Evolutionary conservation across 2,888 invertebrate species (phyloP).

Genomic region (Dryomyza anilis): DNA sequence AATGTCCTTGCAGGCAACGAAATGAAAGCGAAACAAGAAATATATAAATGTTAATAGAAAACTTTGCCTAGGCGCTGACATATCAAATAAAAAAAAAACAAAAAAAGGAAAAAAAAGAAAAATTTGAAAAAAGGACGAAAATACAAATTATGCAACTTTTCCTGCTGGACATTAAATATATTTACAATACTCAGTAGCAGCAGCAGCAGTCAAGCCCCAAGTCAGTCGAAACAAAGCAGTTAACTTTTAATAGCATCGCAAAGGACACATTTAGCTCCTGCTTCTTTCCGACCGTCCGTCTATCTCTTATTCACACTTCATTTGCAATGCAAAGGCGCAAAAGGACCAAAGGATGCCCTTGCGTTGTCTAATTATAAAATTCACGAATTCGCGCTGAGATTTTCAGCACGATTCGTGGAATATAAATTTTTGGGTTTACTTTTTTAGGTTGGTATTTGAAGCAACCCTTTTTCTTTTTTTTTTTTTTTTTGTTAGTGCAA

Average conservation of each 20-base stretch:
- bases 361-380: constrained; percentile 21
- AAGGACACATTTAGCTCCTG: not conserved
- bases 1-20: not conserved
- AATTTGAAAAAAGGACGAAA: not conserved
- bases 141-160: constrained; percentile 30
- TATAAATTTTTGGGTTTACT: too few species aligned
- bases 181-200: constrained; percentile 18
- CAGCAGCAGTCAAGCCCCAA: not conserved
- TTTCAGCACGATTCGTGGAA: not conserved
- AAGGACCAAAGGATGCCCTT: constrained; percentile 10
- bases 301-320: constrained; percentile 30
- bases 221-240: constrained; percentile 5
- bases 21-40: not conserved
- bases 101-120: not conserved
- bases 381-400: constrained; percentile 16
- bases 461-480: not conserved
- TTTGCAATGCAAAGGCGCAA: constrained; percentile 23
- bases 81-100: not conserved
- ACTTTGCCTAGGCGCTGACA: not conserved
- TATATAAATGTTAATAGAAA: too few species aligned
- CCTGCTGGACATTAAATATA: constrained; percentile 26
- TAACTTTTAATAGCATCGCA: not conserved
- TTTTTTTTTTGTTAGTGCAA: not conserved
- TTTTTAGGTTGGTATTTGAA: too few species aligned
- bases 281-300: constrained; percentile 1